Percentiles rank a stretch among this genome's conserved stretches.
These are phyloP conservation scores for Hypomecis atomaria DNA, from an alignment of 2,888 invertebrate genomes.

Conservation along the genomic window DNA sequence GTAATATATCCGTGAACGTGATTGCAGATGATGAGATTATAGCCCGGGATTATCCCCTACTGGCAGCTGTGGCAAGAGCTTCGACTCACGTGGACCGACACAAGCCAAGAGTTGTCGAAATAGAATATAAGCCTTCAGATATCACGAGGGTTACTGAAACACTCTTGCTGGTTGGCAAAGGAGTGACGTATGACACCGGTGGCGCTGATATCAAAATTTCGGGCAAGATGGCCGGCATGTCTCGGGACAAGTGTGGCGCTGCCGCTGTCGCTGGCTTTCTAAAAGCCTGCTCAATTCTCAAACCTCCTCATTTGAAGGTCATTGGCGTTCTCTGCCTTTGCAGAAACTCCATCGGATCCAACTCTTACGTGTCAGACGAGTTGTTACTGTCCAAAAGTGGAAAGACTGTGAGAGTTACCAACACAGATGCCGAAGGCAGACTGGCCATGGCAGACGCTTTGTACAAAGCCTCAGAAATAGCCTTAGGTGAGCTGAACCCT, in stretches of 20 bases:
- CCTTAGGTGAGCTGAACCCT: constrained; percentile 89
- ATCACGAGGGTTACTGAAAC: constrained; percentile 85
- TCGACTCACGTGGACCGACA: constrained; percentile 88
- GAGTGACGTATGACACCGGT: constrained; percentile 93
- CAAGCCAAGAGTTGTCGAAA: constrained; percentile 84
- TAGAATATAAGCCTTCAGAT: constrained; percentile 87
- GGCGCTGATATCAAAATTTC: constrained; percentile 90
- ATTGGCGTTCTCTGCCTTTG: constrained; percentile 92
- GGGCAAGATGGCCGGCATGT: constrained; percentile 93
- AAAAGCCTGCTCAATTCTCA: constrained; percentile 88
- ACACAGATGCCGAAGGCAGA: constrained; percentile 96
- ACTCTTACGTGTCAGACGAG: constrained; percentile 94
- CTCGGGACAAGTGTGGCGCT: constrained; percentile 95
- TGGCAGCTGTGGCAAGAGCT: constrained; percentile 90
- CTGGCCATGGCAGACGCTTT: constrained; percentile 95
- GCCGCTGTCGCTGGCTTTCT: constrained; percentile 96
- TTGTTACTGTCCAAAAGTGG: constrained; percentile 92
- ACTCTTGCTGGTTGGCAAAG: constrained; percentile 93
- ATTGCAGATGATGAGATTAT: constrained; percentile 86
- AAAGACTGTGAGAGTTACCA: constrained; percentile 91
- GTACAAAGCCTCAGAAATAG: constrained; percentile 72
- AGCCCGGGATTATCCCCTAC: constrained; percentile 90
- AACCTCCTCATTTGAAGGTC: constrained; percentile 91
- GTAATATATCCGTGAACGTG: constrained; percentile 86
- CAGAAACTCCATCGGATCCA: constrained; percentile 93